A percentile compares a stretch with the other conserved stretches of the same genome.
Conservation (phyloP, 2,888 invertebrate genomes). For the Drosophila yooni region DNA sequence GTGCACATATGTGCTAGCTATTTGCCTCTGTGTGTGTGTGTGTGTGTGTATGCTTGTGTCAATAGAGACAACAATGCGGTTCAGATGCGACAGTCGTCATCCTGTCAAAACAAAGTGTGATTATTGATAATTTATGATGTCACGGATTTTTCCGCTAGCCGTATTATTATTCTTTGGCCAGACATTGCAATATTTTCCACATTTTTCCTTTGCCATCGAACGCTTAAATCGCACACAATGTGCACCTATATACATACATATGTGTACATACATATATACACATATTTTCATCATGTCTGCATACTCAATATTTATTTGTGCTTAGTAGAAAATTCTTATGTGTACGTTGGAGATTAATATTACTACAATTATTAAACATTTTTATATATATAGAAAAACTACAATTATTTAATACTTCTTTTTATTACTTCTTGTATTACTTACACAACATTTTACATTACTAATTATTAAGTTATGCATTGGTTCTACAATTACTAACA, state of each 20-base stretch:
- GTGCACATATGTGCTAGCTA: constrained; percentile 1
- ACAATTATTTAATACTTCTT: not conserved
- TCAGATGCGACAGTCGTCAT: constrained; percentile 78
- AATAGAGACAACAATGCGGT: constrained; percentile 76
- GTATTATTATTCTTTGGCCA: constrained; percentile 54
- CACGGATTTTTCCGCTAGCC: constrained; percentile 77
- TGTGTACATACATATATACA: not conserved
- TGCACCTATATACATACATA: constrained; percentile 4
- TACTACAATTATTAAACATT: not conserved
- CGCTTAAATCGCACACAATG: constrained; percentile 23
- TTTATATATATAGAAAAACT: not conserved
- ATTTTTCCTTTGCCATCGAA: constrained; percentile 14
- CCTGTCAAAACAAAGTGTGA: constrained; percentile 85
- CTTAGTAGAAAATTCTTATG: not conserved
- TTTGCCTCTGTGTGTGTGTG: constrained; percentile 1
- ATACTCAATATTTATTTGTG: not conserved
- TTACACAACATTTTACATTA: not conserved
- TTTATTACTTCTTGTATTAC: not conserved
- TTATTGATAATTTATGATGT: constrained; percentile 85
- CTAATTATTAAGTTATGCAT: not conserved
- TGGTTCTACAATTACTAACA: not conserved
- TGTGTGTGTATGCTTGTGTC: constrained; percentile 48
- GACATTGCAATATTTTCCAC: constrained; percentile 42
- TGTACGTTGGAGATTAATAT: not conserved
- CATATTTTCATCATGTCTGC: constrained; percentile 8